Conservation (phyloP, 1,140 invertebrate species). For the Leptopilina clavipes region DNA sequence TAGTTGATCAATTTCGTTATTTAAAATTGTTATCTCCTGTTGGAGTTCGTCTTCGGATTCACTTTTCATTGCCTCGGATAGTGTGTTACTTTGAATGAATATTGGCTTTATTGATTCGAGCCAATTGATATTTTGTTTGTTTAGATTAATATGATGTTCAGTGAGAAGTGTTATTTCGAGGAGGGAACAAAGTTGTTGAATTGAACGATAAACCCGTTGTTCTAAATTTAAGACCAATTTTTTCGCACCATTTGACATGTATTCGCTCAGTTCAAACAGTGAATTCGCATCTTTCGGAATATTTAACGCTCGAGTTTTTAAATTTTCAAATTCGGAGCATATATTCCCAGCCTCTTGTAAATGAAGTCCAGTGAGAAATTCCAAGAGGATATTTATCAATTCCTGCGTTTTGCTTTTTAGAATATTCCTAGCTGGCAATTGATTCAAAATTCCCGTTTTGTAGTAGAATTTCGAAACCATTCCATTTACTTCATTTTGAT, state of each 20-base stretch:
- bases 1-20: conserved; percentile 77
- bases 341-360: conserved; percentile 62
- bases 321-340: conserved; percentile 62
- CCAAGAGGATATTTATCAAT: conserved; percentile 57
- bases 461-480: conserved; percentile 63
- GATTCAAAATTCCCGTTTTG: conserved; percentile 61
- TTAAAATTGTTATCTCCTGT: conserved; percentile 76
- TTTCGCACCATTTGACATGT: conserved; percentile 70
- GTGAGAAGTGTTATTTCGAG: conserved; percentile 70
- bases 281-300: conserved; percentile 73
- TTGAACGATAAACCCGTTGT: conserved; percentile 63
- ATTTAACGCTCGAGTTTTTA: conserved; percentile 62
- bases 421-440: conserved; percentile 57
- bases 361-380: conserved; percentile 60
- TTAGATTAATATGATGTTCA: conserved; percentile 70
- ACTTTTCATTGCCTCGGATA: conserved; percentile 79
- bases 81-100: conserved; percentile 72
- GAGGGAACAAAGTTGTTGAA: conserved; percentile 67
- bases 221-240: conserved; percentile 66
- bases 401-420: conserved; percentile 57
- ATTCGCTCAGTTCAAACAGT: conserved; percentile 73
- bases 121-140: conserved; percentile 73
- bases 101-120: conserved; percentile 72
- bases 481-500: conserved; percentile 55
- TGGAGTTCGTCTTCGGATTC: conserved; percentile 79